A percentile compares a stretch with the other conserved stretches of the same genome.
Evolutionary conservation across 2,113 vertebrate genomes (phyloP).

Genomic region (Mugil cephalus): DNA sequence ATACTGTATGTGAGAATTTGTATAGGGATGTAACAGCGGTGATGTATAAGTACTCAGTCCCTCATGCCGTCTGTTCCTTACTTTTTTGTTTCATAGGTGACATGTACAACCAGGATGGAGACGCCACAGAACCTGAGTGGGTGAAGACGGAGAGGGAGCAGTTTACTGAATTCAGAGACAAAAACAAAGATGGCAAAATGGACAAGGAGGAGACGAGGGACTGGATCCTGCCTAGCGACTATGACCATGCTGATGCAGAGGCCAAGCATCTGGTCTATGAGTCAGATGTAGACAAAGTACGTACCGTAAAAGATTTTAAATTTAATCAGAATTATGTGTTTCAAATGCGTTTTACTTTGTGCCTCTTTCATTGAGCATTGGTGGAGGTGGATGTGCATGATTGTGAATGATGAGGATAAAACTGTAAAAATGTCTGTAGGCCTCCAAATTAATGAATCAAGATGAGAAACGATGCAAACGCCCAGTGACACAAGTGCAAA

Average conservation of each 20-base stretch:
- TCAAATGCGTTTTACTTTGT: background rate
- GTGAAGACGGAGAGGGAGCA: constrained; percentile 96
- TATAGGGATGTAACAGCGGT: background rate
- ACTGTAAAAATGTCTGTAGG: no score
- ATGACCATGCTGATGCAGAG: constrained; percentile 96
- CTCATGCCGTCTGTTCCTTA: background rate
- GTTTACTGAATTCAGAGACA: constrained; percentile 95
- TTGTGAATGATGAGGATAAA: no score
- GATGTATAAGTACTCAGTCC: background rate
- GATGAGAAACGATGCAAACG: no score
- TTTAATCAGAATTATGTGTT: background rate
- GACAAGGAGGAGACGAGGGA: constrained; percentile 96
- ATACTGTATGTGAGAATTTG: background rate
- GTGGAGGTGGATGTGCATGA: no score
- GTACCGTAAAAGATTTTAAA: constrained; percentile 6
- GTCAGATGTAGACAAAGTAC: constrained; percentile 93
- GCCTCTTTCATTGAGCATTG: background rate
- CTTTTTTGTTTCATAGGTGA: constrained; percentile 84
- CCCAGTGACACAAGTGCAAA: no score
- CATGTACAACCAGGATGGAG: constrained; percentile 96
- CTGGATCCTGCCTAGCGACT: constrained; percentile 97
- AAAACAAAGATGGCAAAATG: constrained; percentile 96
- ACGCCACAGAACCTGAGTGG: constrained; percentile 93
- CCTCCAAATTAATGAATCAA: no score
- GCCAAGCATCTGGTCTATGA: constrained; percentile 96